Base-by-base conservation (phyloP, 2,113 vertebrate genomes). In the Reinhardtius hippoglossoides region DNA sequence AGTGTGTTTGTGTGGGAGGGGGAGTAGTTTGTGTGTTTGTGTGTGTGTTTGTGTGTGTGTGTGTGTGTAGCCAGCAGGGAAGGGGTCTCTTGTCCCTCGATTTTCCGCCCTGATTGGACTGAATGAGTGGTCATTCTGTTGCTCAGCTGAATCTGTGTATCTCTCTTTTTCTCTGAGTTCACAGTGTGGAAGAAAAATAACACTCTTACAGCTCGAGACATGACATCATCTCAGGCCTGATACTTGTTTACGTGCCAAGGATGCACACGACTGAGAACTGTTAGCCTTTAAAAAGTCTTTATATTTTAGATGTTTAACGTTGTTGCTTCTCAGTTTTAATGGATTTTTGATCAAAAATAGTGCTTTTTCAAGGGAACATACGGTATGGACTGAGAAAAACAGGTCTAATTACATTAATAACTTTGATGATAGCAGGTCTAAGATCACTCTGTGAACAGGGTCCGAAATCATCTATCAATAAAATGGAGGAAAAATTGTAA, bases 61-160 rank as follows among this genome's bases (percentile, higher is more conserved):
- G 52, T 46, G 46, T 24, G n/a, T 26, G 67, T 63, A 62, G 66
- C 79, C 82, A 81, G 35, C 50, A 69, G 75, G 86, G 80, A 76
- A 56, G 66, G 76, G 85, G 70, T 88, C 92, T 81, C 91, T 95
- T 94, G 92, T 94, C 90, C 92, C 75, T 76, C 81, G 81, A 94
- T 95, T 95, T 95, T 95, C 94, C 91, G 90, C 93, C 93, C 94
- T 94, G 93, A 94, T 95, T 95, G 93, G 87, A 93, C 65, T 93
- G 91, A 94, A 94, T 92, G 93, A 92, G 90, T 54, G 71, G 72
- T 68, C 58, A 26, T 85, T 93, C 79, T 93, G 85, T 92, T 85
- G 74, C 91, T 71, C 91, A 81, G 88, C 82, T 78, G 79, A 89
- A 86, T 86, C 81, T 82, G 69, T 74, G 54, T 68, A 23, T 44